A percentile compares a stretch with the other conserved stretches of the same genome.
These are phyloP conservation scores for Ictalurus punctatus DNA, from an alignment of 2,113 vertebrate genomes.

Conservation along the genomic window DNA sequence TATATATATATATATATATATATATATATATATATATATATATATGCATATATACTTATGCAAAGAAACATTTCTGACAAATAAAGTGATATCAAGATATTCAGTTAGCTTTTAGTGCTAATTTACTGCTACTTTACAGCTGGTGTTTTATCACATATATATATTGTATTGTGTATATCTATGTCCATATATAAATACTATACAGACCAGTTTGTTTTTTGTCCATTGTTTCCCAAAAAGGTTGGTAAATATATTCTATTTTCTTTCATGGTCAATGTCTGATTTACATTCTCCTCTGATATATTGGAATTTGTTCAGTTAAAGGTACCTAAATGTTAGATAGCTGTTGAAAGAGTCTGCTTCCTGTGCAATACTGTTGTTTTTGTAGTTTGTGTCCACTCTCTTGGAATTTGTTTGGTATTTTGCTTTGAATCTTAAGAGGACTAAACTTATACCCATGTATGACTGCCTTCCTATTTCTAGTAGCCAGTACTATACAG, in stretches of 20 bases:
- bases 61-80: slow-evolving; percentile 54
- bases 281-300: slow-evolving; percentile 57
- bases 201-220: slow-evolving; percentile 68
- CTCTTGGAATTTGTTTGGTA: slow-evolving; percentile 27
- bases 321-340: slow-evolving; percentile 46
- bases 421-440: slow-evolving; percentile 39
- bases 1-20: neutral
- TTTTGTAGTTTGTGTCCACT: slow-evolving; percentile 39
- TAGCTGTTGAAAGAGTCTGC: slow-evolving; percentile 56
- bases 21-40: slow-evolving; percentile 17
- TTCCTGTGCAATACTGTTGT: slow-evolving; percentile 65
- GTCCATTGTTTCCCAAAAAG: slow-evolving; percentile 61
- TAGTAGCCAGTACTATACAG: slow-evolving; percentile 27
- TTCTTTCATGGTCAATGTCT: slow-evolving; percentile 43
- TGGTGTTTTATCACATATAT: slow-evolving; percentile 66
- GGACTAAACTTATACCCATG: slow-evolving; percentile 27
- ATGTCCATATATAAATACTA: slow-evolving; percentile 73
- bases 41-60: neutral
- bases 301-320: slow-evolving; percentile 49
- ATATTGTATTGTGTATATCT: slow-evolving; percentile 74
- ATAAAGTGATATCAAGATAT: slow-evolving; percentile 52
- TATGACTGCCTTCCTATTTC: slow-evolving; percentile 31
- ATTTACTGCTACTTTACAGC: slow-evolving; percentile 72
- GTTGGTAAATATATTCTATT: slow-evolving; percentile 49
- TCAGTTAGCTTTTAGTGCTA: slow-evolving; percentile 73